phyloP scores from a whole-genome alignment of 2,888 invertebrate genomes.

The Tiliacea citrago region DNA sequence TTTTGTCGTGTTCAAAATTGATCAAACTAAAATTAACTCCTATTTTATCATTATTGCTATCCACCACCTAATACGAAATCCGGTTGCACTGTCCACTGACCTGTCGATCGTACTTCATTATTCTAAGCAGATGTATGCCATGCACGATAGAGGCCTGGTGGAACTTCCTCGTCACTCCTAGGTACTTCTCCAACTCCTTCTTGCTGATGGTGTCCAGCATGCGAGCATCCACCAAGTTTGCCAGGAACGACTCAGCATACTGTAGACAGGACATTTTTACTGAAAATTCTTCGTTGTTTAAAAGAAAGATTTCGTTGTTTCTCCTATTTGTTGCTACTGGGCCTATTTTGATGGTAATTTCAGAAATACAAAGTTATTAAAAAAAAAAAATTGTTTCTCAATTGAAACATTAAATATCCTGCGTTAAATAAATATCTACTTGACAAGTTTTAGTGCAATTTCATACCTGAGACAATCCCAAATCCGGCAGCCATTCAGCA shows the following conservation, averaged over 20 bases:
- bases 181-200: conserved; percentile 98
- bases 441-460: neutral
- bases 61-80: accelerated
- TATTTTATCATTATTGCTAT: neutral
- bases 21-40: conserved; percentile 1
- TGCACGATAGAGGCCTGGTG: conserved; percentile 98
- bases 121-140: conserved; percentile 97
- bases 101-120: conserved; percentile 98
- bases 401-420: no score
- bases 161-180: conserved; percentile 97
- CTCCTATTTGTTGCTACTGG: neutral
- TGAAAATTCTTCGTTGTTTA: no score
- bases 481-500: conserved; percentile 97
- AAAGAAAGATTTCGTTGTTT: neutral
- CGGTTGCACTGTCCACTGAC: conserved; percentile 80
- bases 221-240: conserved; percentile 97
- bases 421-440: neutral
- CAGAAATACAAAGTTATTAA: neutral
- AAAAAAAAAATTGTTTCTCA: no score
- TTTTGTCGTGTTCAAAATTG: neutral
- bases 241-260: conserved; percentile 97
- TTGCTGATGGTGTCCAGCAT: conserved; percentile 98
- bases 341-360: neutral
- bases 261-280: no score
- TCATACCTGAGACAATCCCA: conserved; percentile 94